Base-by-base conservation (phyloP, 1,140 invertebrate genomes). In the Trigoniulus corallinus region DNA sequence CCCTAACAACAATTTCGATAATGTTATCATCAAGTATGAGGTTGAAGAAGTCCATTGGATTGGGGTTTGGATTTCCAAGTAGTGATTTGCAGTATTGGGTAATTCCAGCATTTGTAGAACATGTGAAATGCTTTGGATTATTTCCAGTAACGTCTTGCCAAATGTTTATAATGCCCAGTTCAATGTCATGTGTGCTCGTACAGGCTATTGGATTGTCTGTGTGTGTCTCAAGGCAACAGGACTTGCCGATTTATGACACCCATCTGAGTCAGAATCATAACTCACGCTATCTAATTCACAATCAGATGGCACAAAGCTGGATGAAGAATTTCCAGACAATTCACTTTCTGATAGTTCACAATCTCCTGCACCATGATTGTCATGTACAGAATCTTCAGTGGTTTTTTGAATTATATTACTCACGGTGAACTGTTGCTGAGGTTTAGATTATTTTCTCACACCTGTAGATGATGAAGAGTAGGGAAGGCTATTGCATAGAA, bases 1-100 rank as follows among this genome's bases (percentile, higher is more conserved):
- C 53, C 22, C 27, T 25, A 3, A 56, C 51, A 20, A 59, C 51
- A 40, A 59, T 34, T 45, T n/a, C n/a, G n/a, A n/a, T n/a, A n/a
- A n/a, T n/a, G n/a, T n/a, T n/a, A n/a, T n/a, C n/a, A n/a, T n/a
- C n/a, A n/a, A n/a, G n/a, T n/a, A n/a, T n/a, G n/a, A n/a, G n/a
- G n/a, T n/a, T n/a, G n/a, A n/a, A n/a, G n/a, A n/a, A n/a, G 37
- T 39, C 37, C 12, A 12, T 39, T 18, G 37, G 12, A 18, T 18
- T 39, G 37, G 37, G 37, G 12, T 39, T 39, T 39, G 12, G 37
- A 12, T 39, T 39, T 18, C 37, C 37, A 18, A 39, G 37, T 13
- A 39, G 37, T 12, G 12, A 13, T 12, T 39, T 12, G 18, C 37
- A 39, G 18, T 39, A 18, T 39, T 39, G 12, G 12, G 37, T 39